Percentiles rank a stretch among this genome's conserved stretches.
Evolutionary conservation across 2,113 vertebrate genomes (phyloP).

Genomic region (Solea senegalensis): DNA sequence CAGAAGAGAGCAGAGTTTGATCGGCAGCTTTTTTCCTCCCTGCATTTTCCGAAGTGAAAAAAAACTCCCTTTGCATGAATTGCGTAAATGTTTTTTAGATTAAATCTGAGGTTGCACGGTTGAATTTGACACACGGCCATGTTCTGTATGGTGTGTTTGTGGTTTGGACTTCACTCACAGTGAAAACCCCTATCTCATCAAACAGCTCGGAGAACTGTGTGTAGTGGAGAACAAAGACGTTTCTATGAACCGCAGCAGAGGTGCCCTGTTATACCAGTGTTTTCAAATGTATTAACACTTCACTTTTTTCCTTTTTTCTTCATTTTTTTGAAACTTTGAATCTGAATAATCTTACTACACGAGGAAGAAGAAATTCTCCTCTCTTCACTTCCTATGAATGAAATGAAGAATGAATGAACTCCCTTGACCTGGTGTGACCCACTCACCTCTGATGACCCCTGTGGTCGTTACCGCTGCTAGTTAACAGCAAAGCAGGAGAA

Average conservation of each 20-base stretch:
- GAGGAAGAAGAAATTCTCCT: neutral
- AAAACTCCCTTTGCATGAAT: neutral
- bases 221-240: neutral
- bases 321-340: neutral
- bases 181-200: neutral
- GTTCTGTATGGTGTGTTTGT: neutral
- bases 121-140: neutral
- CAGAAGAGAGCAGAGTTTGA: neutral
- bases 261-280: neutral
- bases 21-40: neutral
- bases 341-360: neutral
- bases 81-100: neutral
- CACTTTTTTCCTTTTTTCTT: too few relatives aligned
- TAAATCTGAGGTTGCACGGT: neutral
- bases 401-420: conserved; percentile 23
- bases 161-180: conserved; percentile 4
- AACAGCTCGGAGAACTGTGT: neutral
- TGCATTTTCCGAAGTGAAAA: neutral
- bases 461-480: conserved; percentile 42
- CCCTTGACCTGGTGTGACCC: conserved; percentile 56
- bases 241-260: neutral
- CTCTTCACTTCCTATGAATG: neutral
- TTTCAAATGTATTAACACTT: neutral
- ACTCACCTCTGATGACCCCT: conserved; percentile 64
- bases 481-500: conserved; percentile 56